Base-by-base conservation (phyloP, 1,140 invertebrate species). In the Daktulosphaira vitifoliae region DNA sequence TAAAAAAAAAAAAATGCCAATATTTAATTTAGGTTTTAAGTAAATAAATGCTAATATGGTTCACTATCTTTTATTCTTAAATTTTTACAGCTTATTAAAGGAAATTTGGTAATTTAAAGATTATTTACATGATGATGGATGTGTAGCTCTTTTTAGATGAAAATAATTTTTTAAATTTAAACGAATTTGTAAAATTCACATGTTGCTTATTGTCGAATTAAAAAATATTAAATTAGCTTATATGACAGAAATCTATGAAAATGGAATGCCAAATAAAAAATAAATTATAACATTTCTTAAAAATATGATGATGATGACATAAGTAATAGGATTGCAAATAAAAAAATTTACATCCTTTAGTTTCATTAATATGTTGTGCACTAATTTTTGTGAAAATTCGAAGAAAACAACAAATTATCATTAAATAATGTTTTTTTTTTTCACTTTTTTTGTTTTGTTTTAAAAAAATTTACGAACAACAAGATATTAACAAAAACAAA, bases 171-270 rank as follows among this genome's bases (percentile, higher is more conserved):
- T 33, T 33, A 46, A 29, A 25, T 46, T n/a, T 16, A 46, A 46
- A 11, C 46, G 25, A 48, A 62, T 48, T 22, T 62, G 20, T 62
- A 46, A 62, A 46, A 59, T 59, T 59, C 42, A 59, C 25, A 59
- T 29, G 42, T 25, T 48, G 20, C 44, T 62, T 62, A 62, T 62
- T 62, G 56, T 62, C 56, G 56, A 62, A 62, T 62, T 62, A 62
- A 46, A 62, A 62, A 62, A 48, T 62, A 62, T 46, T 46, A 62
- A 15, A 22, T 62, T 25, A 46, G 18, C 15, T 62, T 44, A 11
- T 62, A 46, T 46, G 42, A 62, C 29, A 29, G 53, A 62, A 62
- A 46, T 44, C 56, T 62, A 62, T 25, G 18, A 46, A 25, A 48
- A 62, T 62, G 56, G 56, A 62, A 62, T 62, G 56, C 29, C 42